Base-by-base conservation (phyloP, 2,797 vertebrate genomes). In the Syndactyla subalaris region DNA sequence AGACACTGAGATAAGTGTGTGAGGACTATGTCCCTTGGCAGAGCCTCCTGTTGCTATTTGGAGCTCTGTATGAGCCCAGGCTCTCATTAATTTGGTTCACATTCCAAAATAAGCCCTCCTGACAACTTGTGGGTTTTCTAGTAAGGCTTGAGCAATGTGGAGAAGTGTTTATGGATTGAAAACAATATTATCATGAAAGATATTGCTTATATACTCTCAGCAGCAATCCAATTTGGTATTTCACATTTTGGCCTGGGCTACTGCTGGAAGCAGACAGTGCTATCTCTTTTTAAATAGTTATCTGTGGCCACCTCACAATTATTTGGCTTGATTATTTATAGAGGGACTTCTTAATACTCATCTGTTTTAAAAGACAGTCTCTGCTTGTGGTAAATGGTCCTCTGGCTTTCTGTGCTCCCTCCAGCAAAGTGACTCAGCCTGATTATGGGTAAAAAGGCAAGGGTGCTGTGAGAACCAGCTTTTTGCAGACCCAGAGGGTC, bases 401-500 rank as follows among this genome's bases (percentile, higher is more conserved):
- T 92, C 80, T 95, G 92, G 80, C 74, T 94, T 68, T 93, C 80
- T 92, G 34, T 71, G 74, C 49, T 92, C 93, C 94, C 74, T 95
- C 77, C 80, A 87, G 74, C 84, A 89, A 96, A 85, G 73, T 71
- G 84, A 51, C 87, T 91, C 72, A 85, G 76, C 49, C 81, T 92
- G 59, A 58, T 95, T 85, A 86, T 48, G 71, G 49, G 17, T 65
- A 63, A 91, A 88, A 80, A 90, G 65, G 92, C 72, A 79, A n/a
- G 2, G 10, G 27, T 70, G 77, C 79, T 12, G 36, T 95, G 77
- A 87, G 95, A 97, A 92, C n/a, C 54, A 92, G 76, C 52, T 91
- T 87, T 96, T 72, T 89, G 66, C 90, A 93, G 92, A 75, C 41
- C 78, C 79, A 70, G 46, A 89, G 88, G 93, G 96, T 96, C 91